Conservation (phyloP, 2,888 invertebrate species). For the Ophioninae sp. region DNA sequence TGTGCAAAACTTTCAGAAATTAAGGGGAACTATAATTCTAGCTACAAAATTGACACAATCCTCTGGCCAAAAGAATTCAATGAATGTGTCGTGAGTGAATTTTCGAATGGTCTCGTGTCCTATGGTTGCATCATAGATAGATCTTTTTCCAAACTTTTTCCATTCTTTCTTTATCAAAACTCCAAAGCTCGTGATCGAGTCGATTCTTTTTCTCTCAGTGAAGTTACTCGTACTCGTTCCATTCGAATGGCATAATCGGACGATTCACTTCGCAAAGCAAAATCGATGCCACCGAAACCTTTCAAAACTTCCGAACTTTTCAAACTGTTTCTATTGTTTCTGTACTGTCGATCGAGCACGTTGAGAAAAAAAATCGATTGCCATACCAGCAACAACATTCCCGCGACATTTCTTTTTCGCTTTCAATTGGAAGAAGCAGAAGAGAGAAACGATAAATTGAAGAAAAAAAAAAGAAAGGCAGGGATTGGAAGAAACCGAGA, state of each 20-base stretch:
- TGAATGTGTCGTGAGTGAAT: conserved; percentile 1
- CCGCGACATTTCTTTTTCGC: neutral
- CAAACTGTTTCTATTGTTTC: neutral
- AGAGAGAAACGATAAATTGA: too few relatives aligned
- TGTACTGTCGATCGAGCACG: neutral
- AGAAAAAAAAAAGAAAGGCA: too few relatives aligned
- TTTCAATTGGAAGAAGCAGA: neutral
- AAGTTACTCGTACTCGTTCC: neutral
- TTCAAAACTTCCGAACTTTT: conserved; percentile 30
- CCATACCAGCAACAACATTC: neutral
- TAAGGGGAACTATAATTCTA: conserved; percentile 1
- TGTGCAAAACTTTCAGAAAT: neutral
- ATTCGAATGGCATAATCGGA: conserved; percentile 19
- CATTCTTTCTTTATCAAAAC: conserved; percentile 39
- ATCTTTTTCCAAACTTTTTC: conserved; percentile 52
- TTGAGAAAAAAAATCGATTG: neutral
- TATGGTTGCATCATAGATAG: conserved; percentile 10
- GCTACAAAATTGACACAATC: neutral
- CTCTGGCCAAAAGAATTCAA: neutral
- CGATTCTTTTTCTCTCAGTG: conserved; percentile 10
- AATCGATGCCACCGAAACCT: conserved; percentile 38
- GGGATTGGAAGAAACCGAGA: too few relatives aligned
- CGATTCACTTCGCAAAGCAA: conserved; percentile 43
- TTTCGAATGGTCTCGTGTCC: conserved; percentile 6
- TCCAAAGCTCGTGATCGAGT: conserved; percentile 32